Conservation (phyloP, 2,113 vertebrate species). For the Puntigrus tetrazona region DNA sequence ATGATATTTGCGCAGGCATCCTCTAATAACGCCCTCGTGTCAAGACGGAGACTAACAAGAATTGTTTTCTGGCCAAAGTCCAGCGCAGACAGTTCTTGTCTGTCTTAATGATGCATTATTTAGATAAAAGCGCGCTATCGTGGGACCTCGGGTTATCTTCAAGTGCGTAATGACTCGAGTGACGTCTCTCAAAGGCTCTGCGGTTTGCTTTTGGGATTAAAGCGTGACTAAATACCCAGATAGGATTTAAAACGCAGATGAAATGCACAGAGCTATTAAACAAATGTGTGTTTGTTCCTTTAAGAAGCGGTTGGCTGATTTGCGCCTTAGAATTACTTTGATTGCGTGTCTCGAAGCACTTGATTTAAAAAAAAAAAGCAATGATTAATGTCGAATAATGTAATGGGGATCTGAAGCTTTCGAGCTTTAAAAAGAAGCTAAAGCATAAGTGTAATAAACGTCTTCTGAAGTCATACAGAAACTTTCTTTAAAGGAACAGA, state of each 20-base stretch:
- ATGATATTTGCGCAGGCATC: neutral
- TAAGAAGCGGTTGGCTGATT: no score
- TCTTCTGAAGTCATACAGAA: neutral
- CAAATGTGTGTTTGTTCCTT: neutral
- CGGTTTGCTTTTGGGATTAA: neutral
- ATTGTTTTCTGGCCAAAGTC: slow-evolving; percentile 46
- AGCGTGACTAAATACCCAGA: neutral
- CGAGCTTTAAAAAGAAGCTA: neutral
- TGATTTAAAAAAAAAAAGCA: no score
- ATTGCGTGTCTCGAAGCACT: no score
- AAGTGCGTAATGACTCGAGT: slow-evolving; percentile 35
- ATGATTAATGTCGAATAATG: neutral
- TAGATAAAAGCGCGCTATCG: slow-evolving; percentile 36
- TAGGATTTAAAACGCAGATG: neutral
- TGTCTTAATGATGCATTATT: slow-evolving; percentile 8
- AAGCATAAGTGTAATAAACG: no score
- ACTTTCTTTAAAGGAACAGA: neutral
- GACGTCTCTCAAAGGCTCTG: neutral
- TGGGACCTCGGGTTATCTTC: slow-evolving; percentile 42
- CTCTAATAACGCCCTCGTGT: neutral
- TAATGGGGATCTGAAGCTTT: neutral
- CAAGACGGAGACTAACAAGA: slow-evolving; percentile 3
- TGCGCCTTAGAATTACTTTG: no score
- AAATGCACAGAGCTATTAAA: neutral
- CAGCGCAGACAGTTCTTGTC: neutral